Base-by-base conservation (phyloP, 2,888 invertebrate species). In the Meandrusa payeni region DNA sequence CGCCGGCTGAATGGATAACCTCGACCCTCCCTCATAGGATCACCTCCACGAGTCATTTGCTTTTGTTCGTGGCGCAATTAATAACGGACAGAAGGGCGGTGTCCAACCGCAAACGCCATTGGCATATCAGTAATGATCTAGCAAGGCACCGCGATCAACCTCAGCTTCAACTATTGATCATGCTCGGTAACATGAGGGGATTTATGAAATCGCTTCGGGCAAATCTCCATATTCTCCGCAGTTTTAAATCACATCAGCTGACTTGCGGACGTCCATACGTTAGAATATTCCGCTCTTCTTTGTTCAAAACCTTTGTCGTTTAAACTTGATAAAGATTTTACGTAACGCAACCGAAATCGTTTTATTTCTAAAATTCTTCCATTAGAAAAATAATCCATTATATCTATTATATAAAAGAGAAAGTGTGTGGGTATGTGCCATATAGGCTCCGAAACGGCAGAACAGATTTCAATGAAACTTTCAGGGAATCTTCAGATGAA, bases 41-140 rank as follows among this genome's bases (percentile, higher is more conserved):
- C 86, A 86, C 86, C 86, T 83, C 80, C 69, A 78, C 74, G 69
- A 85, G 83, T 85, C 86, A 86, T 86, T 86, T 86, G 86, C 86
- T 83, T 86, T 87, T 86, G 86, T 87, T 85, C 87, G 72, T 68
- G 64, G 51, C 69, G 85, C 83, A 86, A 87, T 86, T 87, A 87
- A 86, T 86, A 86, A 83, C 80, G 65, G 70, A 60, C 81, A 78
- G 78, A 69, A 76, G 80, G 82, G 82, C 79, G 80, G 80, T 76
- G 76, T 73, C 69, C 63, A 74, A 73, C 79, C 81, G 66, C 81
- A 70, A 64, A 72, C 79, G 69, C 76, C 74, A 75, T 76, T 71
- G 72, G 74, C 71, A 75, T 82, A 81, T 83, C 82, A 72, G 78
- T 80, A 77, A 79, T 80, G 79, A 82, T 82, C 85, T 77, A 76